Conservation (phyloP, 2,797 vertebrate genomes). For the Triplophysa bombifrons region DNA sequence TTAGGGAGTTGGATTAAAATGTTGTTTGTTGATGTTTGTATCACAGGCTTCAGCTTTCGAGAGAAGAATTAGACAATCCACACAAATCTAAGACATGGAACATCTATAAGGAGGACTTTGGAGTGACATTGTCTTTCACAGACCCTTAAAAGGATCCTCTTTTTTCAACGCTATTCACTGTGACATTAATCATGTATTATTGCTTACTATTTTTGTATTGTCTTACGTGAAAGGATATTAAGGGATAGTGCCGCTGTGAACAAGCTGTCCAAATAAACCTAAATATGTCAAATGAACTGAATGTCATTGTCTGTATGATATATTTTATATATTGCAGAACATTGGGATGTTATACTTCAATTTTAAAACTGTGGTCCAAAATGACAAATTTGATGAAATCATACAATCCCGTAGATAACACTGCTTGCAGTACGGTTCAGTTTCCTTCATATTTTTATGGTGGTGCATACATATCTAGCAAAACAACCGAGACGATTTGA, state of each 20-base stretch:
- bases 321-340: no score
- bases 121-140: slow-evolving; percentile 83
- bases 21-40: neutral
- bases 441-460: no score
- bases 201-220: neutral
- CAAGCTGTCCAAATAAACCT: neutral
- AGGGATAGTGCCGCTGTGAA: neutral
- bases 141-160: slow-evolving; percentile 67
- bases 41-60: slow-evolving; percentile 85
- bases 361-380: no score
- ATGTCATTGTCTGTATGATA: neutral
- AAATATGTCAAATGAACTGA: neutral
- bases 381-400: no score
- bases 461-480: no score
- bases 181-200: neutral
- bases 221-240: neutral
- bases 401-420: no score
- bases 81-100: slow-evolving; percentile 93
- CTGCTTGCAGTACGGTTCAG: no score
- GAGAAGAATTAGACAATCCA: slow-evolving; percentile 92
- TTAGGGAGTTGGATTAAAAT: neutral
- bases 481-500: no score
- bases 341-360: no score
- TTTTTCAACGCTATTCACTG: neutral
- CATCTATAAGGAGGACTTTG: slow-evolving; percentile 88